Percentiles rank a stretch among this genome's conserved stretches.
These are phyloP conservation scores for Echeneis naucrates DNA, from an alignment of 2,797 vertebrate species.

Conservation along the genomic window DNA sequence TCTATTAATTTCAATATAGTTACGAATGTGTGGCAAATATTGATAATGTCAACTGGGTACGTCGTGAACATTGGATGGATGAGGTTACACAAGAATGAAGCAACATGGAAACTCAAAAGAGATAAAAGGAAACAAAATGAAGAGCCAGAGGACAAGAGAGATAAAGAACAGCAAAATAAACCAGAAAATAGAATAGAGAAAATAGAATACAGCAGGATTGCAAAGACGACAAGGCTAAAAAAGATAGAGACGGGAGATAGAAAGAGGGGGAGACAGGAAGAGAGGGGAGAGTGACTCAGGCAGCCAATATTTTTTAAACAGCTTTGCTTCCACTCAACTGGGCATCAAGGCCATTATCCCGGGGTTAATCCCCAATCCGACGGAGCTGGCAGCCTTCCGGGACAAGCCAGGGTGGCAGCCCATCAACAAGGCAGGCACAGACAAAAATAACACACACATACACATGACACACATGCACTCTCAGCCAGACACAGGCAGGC, in stretches of 20 bases:
- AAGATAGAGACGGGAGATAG: slow-evolving; percentile 55
- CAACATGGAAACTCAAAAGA: slow-evolving; percentile 23
- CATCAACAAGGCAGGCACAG: slow-evolving; percentile 75
- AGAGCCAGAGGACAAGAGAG: not conserved
- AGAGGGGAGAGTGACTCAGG: slow-evolving; percentile 73
- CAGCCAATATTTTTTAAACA: slow-evolving; percentile 86
- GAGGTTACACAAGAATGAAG: slow-evolving; percentile 12
- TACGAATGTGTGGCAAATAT: slow-evolving; percentile 30
- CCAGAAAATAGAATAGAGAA: slow-evolving; percentile 38
- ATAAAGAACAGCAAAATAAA: slow-evolving; percentile 46
- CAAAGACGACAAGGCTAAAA: slow-evolving; percentile 34
- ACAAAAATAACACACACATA: slow-evolving; percentile 75
- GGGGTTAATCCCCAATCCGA: slow-evolving; percentile 86
- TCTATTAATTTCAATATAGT: slow-evolving; percentile 38
- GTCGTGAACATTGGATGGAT: not conserved
- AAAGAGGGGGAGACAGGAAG: slow-evolving; percentile 66
- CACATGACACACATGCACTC: slow-evolving; percentile 43
- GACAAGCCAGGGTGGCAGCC: slow-evolving; percentile 79
- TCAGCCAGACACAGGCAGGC: slow-evolving; percentile 47
- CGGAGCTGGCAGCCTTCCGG: slow-evolving; percentile 79
- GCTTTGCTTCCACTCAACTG: slow-evolving; percentile 86
- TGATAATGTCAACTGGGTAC: slow-evolving; percentile 8
- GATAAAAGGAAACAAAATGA: not conserved
- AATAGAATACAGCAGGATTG: slow-evolving; percentile 23
- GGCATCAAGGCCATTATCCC: slow-evolving; percentile 86